These are phyloP conservation scores for Philhelius pedissequus DNA, from an alignment of 2,888 invertebrate genomes.

Conservation along the genomic window DNA sequence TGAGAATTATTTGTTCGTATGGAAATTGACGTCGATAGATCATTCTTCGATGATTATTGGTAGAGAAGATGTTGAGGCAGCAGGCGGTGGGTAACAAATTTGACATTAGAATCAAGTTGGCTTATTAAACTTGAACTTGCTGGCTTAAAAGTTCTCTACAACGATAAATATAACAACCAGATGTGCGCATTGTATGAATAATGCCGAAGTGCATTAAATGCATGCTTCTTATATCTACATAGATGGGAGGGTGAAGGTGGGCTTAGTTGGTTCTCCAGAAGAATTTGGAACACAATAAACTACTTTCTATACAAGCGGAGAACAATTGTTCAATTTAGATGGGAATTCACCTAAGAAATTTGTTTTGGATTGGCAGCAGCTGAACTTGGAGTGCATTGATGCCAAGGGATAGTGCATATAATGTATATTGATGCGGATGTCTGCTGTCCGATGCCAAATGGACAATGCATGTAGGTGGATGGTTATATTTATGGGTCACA, in stretches of 20 bases:
- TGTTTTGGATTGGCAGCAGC: slow-evolving; percentile 50
- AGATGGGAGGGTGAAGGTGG: neutral
- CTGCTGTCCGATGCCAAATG: slow-evolving; percentile 58
- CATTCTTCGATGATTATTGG: slow-evolving; percentile 64
- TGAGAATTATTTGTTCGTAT: slow-evolving; percentile 69
- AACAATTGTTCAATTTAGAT: slow-evolving; percentile 60
- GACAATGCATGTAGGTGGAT: slow-evolving; percentile 59
- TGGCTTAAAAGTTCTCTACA: slow-evolving; percentile 16
- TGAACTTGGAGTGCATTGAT: slow-evolving; percentile 53
- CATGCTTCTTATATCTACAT: neutral
- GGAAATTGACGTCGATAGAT: slow-evolving; percentile 69
- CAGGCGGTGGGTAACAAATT: slow-evolving; percentile 2
- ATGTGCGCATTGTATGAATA: slow-evolving; percentile 21
- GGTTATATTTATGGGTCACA: slow-evolving; percentile 49
- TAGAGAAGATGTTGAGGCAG: slow-evolving; percentile 8
- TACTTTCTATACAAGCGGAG: slow-evolving; percentile 44
- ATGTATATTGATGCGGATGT: slow-evolving; percentile 44
- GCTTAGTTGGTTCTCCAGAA: neutral
- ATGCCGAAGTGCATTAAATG: slow-evolving; percentile 11
- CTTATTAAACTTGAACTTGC: slow-evolving; percentile 67
- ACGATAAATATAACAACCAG: neutral
- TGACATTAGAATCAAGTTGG: slow-evolving; percentile 57
- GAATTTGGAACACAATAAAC: slow-evolving; percentile 49
- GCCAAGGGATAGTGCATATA: slow-evolving; percentile 18
- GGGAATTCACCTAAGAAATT: slow-evolving; percentile 40